Evolutionary conservation across 2,797 vertebrate genomes (phyloP).

Genomic region (Nannoperca australis): DNA sequence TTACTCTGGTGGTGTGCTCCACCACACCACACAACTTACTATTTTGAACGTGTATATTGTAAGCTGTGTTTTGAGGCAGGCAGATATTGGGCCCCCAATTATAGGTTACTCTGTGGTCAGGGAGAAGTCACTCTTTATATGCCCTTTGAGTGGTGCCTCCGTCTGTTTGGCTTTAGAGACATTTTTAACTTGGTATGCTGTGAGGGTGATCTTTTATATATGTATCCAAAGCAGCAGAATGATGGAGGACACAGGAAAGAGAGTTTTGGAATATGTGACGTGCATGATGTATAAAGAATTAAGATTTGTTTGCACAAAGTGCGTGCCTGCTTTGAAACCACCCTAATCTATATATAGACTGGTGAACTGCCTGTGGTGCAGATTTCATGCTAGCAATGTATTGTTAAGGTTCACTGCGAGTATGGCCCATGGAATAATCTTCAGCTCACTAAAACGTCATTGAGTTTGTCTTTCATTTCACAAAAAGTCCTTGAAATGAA

Average conservation of each 20-base stretch:
- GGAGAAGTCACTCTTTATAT: conserved; percentile 76
- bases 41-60: conserved; percentile 77
- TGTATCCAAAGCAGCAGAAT: conserved; percentile 38
- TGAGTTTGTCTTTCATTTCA: conserved; percentile 34
- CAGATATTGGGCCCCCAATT: conserved; percentile 80
- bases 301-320: conserved; percentile 48
- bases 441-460: conserved; percentile 34
- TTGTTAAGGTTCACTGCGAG: conserved; percentile 51
- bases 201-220: conserved; percentile 23
- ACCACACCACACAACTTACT: conserved; percentile 68
- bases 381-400: conserved; percentile 53
- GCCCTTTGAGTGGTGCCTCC: conserved; percentile 34
- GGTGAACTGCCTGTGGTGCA: conserved; percentile 57
- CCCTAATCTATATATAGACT: conserved; percentile 70
- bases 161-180: conserved; percentile 47
- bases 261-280: conserved; percentile 20
- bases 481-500: conserved; percentile 54
- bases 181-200: conserved; percentile 60
- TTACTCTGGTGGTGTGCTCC: conserved; percentile 47
- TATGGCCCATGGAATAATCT: conserved; percentile 42
- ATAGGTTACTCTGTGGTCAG: conserved; percentile 81
- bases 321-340: conserved; percentile 51
- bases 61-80: conserved; percentile 71
- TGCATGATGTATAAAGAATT: conserved; percentile 29
- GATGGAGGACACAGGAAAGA: conserved; percentile 32